Conservation (phyloP, 1,140 invertebrate species). For the Camponotus vicinus region DNA sequence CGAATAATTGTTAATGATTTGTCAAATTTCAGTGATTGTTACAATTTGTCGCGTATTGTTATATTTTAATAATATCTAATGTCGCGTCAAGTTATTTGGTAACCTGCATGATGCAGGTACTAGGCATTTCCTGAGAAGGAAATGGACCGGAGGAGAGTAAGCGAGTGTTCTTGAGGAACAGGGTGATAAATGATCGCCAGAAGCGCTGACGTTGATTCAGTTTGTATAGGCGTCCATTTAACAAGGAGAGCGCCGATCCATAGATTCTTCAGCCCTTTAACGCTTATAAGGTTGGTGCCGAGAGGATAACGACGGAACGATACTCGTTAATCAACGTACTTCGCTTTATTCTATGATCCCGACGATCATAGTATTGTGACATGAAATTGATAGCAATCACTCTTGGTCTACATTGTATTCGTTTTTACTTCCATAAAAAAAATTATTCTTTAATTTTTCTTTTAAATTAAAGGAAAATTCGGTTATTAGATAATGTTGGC, state of each 20-base stretch:
- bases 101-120: constrained; percentile 48
- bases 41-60: not conserved
- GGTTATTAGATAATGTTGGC: not conserved
- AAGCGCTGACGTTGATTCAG: constrained; percentile 74
- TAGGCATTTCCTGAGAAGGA: constrained; percentile 39
- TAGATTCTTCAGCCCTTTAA: constrained; percentile 70
- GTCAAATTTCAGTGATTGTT: not conserved
- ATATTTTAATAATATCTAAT: constrained; percentile 35
- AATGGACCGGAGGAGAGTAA: constrained; percentile 57
- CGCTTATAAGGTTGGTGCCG: constrained; percentile 67
- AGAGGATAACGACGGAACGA: constrained; percentile 65
- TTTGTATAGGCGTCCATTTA: constrained; percentile 74
- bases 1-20: not conserved
- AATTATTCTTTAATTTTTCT: constrained; percentile 5
- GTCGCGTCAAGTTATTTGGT: constrained; percentile 49
- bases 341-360: constrained; percentile 52
- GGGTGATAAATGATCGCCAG: constrained; percentile 72
- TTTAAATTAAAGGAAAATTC: not conserved
- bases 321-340: constrained; percentile 73
- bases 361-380: constrained; percentile 47
- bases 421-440: not conserved
- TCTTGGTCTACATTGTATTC: not conserved
- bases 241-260: constrained; percentile 63
- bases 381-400: constrained; percentile 53
- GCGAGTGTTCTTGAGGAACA: constrained; percentile 65